Percentiles rank a stretch among this genome's conserved stretches.
These are phyloP conservation scores for Symphodus melops DNA, from an alignment of 2,113 vertebrate species.

Conservation along the genomic window DNA sequence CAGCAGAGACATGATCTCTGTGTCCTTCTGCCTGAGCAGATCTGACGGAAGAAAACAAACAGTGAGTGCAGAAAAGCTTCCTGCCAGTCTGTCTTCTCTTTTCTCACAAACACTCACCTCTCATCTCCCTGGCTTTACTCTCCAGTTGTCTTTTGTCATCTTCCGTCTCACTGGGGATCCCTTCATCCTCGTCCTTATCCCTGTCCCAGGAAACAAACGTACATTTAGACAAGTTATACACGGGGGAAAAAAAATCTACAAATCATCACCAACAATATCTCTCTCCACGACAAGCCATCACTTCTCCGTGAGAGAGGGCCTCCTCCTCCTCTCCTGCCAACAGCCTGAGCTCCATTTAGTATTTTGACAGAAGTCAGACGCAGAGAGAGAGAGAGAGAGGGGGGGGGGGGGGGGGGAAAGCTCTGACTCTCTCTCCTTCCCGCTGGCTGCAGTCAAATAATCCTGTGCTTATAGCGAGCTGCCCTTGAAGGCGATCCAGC, in stretches of 20 bases:
- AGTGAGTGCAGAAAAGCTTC: background rate
- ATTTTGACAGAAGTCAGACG: slow-evolving; percentile 56
- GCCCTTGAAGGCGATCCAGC: slow-evolving; percentile 73
- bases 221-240: background rate
- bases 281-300: background rate
- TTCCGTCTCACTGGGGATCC: slow-evolving; percentile 94
- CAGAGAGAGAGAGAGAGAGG: slow-evolving; percentile 8
- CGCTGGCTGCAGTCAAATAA: slow-evolving; percentile 67
- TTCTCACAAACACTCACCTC: slow-evolving; percentile 82
- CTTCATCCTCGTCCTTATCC: slow-evolving; percentile 96
- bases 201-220: slow-evolving; percentile 72
- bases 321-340: slow-evolving; percentile 28
- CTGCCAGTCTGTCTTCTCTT: background rate
- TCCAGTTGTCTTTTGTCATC: slow-evolving; percentile 92
- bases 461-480: slow-evolving; percentile 70
- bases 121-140: slow-evolving; percentile 90
- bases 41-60: slow-evolving; percentile 77
- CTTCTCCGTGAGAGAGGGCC: background rate
- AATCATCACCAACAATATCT: background rate
- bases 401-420: background rate
- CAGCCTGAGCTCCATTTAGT: slow-evolving; percentile 44
- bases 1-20: slow-evolving; percentile 90
- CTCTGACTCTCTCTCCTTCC: slow-evolving; percentile 61
- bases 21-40: slow-evolving; percentile 92
- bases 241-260: background rate